A percentile compares a stretch with the other conserved stretches of the same genome.
phyloP scores from a whole-genome alignment of 2,888 invertebrate genomes.

The Polymixis lichenea region DNA sequence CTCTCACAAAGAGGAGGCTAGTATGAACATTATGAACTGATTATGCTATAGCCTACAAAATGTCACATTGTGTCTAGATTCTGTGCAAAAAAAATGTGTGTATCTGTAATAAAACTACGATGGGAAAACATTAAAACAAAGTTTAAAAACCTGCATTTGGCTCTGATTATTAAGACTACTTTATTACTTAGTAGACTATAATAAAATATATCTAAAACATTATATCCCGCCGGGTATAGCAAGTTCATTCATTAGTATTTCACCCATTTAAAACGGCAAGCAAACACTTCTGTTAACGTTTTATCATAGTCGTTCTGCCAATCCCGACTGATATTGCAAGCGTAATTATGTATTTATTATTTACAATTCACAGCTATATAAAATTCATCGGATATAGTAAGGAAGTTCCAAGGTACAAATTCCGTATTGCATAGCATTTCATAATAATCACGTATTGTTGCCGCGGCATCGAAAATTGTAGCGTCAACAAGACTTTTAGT shows the following conservation, averaged over 20 bases:
- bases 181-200: too few species aligned
- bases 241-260: neutral
- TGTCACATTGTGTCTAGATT: neutral
- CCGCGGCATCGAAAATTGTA: constrained; percentile 29
- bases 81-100: neutral
- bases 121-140: neutral
- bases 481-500: constrained; percentile 23
- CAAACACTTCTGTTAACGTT: too few species aligned
- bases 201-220: neutral
- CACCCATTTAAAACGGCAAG: neutral
- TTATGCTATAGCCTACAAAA: neutral
- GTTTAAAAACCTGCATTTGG: neutral
- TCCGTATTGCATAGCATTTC: constrained; percentile 45
- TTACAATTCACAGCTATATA: neutral
- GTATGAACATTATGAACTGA: too few species aligned
- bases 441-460: constrained; percentile 45
- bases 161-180: neutral
- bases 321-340: neutral
- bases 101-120: neutral
- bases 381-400: constrained; percentile 5
- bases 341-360: neutral
- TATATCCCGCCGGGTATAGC: too few species aligned
- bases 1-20: too few species aligned
- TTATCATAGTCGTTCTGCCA: neutral
- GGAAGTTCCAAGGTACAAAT: constrained; percentile 37